Evolutionary conservation across 2,888 invertebrate species (phyloP).

Genomic region (Drosophila austrosaltans): DNA sequence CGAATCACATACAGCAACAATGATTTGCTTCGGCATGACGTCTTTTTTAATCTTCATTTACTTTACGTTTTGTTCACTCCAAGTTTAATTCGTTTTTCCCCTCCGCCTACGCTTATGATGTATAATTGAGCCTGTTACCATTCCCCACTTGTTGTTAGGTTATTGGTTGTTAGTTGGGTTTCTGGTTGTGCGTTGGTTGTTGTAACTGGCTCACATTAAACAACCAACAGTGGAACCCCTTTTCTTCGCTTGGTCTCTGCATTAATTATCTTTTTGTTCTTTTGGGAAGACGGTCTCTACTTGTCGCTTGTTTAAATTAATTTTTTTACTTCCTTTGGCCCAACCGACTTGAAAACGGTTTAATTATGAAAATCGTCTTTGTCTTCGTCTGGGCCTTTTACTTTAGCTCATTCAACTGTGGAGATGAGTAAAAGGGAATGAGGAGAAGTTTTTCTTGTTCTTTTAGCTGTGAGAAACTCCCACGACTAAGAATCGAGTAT

Average conservation of each 20-base stretch:
- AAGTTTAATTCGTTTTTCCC: background rate
- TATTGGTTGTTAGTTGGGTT: slow-evolving; percentile 5
- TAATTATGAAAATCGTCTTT: slow-evolving; percentile 65
- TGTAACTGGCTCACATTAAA: slow-evolving; percentile 53
- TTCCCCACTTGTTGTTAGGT: slow-evolving; percentile 22
- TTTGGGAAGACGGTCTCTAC: slow-evolving; percentile 47
- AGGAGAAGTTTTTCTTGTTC: slow-evolving; percentile 43
- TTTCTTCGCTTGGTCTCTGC: slow-evolving; percentile 35
- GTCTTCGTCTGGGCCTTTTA: slow-evolving; percentile 25
- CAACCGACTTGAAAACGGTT: slow-evolving; percentile 51
- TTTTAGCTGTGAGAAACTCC: slow-evolving; percentile 64
- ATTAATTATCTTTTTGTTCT: slow-evolving; percentile 53
- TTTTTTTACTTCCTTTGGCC: slow-evolving; percentile 36
- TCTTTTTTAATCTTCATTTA: no score
- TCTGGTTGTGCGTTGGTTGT: slow-evolving; percentile 15
- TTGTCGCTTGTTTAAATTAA: slow-evolving; percentile 63
- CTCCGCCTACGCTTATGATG: background rate
- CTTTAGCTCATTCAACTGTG: slow-evolving; percentile 46
- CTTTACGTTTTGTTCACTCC: background rate
- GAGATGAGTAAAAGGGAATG: slow-evolving; percentile 32
- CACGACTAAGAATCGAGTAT: slow-evolving; percentile 44
- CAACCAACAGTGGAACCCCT: slow-evolving; percentile 50
- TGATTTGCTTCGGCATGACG: no score
- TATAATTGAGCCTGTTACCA: background rate
- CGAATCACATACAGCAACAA: no score